These are phyloP conservation scores for Campoletis raptor DNA, from an alignment of 2,888 invertebrate genomes.

Conservation along the genomic window DNA sequence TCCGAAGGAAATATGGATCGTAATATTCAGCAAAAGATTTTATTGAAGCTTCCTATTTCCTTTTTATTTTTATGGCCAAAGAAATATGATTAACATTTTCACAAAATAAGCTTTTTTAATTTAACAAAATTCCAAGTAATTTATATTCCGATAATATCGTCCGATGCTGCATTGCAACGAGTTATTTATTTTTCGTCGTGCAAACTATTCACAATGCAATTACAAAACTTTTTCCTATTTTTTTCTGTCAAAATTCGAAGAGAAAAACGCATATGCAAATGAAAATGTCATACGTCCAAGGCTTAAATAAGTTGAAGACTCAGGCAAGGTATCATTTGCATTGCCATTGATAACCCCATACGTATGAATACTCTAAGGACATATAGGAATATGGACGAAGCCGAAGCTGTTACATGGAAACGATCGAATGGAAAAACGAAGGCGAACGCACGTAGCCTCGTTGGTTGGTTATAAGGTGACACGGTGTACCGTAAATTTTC, in stretches of 20 bases:
- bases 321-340: too few species aligned
- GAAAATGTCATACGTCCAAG: too few species aligned
- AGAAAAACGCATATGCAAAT: too few species aligned
- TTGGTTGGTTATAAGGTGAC: slow-evolving; percentile 69
- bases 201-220: too few species aligned
- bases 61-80: not conserved
- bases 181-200: not conserved
- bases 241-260: too few species aligned
- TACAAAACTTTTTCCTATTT: too few species aligned
- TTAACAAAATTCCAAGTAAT: not conserved
- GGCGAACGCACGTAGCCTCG: slow-evolving; percentile 54
- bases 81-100: not conserved
- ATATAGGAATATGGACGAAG: slow-evolving; percentile 56
- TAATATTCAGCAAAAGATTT: not conserved
- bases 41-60: not conserved
- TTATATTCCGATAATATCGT: not conserved
- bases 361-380: slow-evolving; percentile 23
- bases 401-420: slow-evolving; percentile 62
- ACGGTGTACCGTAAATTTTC: slow-evolving; percentile 76
- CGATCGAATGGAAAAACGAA: slow-evolving; percentile 66
- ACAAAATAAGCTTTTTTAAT: not conserved
- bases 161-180: not conserved
- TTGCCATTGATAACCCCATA: slow-evolving; percentile 19
- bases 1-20: not conserved
- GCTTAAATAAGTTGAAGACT: not conserved